Conservation (phyloP, 1,140 invertebrate species). For the Drosophila triauraria region DNA sequence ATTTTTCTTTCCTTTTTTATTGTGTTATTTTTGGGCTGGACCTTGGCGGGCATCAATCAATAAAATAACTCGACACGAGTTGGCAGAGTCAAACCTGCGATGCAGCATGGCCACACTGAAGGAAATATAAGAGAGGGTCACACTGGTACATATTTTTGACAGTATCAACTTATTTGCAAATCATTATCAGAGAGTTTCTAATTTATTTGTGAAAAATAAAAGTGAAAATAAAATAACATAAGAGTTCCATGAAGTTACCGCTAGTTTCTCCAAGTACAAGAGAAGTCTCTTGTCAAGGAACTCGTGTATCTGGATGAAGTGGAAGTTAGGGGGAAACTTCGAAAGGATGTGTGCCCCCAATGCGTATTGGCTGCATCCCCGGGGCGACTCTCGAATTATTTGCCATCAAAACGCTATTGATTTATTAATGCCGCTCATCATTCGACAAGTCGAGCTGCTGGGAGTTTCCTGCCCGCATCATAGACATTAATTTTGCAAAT, state of each 20-base stretch:
- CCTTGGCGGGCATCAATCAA: slow-evolving; percentile 67
- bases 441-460: slow-evolving; percentile 35
- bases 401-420: slow-evolving; percentile 75
- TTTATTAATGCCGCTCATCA: slow-evolving; percentile 71
- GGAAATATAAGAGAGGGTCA: background rate
- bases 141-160: background rate
- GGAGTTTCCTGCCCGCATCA: slow-evolving; percentile 25
- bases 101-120: background rate
- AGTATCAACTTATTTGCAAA: too few species aligned
- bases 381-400: slow-evolving; percentile 61
- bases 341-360: slow-evolving; percentile 20
- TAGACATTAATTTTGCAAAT: slow-evolving; percentile 70
- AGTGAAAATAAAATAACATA: background rate
- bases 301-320: background rate
- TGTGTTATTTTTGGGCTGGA: slow-evolving; percentile 19
- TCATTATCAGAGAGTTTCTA: background rate
- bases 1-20: slow-evolving; percentile 12
- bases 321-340: background rate
- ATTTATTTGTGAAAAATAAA: too few species aligned
- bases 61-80: slow-evolving; percentile 51
- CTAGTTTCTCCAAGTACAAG: background rate
- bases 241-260: background rate
- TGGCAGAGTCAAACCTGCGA: slow-evolving; percentile 17
- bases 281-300: slow-evolving; percentile 5
- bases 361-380: slow-evolving; percentile 48